Evolutionary conservation across 1,140 invertebrate genomes (phyloP).

Genomic region (Musca domestica): DNA sequence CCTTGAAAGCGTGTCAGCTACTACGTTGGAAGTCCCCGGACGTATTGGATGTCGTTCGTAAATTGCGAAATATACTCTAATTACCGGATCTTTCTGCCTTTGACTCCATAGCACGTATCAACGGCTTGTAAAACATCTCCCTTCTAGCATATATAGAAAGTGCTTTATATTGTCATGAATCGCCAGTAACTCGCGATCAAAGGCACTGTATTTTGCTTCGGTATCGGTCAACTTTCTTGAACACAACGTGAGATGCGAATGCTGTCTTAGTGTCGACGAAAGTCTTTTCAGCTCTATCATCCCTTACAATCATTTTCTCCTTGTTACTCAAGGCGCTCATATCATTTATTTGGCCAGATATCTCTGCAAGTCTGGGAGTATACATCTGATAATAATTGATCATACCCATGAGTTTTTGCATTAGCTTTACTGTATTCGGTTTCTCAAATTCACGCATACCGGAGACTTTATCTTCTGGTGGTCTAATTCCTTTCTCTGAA

Average conservation of each 20-base stretch:
- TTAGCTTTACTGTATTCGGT: background rate
- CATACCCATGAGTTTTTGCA: background rate
- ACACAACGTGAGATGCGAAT: background rate
- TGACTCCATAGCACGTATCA: background rate
- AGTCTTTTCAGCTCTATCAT: background rate
- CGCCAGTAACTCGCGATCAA: background rate
- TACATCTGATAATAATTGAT: background rate
- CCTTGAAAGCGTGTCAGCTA: background rate
- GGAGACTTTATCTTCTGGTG: background rate
- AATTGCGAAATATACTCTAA: background rate
- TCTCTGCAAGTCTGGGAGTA: background rate
- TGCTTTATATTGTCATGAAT: background rate
- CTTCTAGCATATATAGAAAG: background rate
- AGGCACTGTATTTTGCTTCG: background rate
- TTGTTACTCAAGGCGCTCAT: background rate
- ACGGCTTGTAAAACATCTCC: background rate
- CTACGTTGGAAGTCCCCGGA: background rate
- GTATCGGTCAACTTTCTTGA: background rate
- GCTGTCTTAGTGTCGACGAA: background rate
- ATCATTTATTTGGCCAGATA: background rate
- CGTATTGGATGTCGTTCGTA: background rate
- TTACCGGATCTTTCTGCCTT: background rate
- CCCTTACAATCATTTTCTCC: background rate
- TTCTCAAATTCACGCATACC: background rate
- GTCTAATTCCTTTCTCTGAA: too few relatives aligned